These are phyloP conservation scores for Catharus ustulatus DNA, from an alignment of 2,797 vertebrate species.

Conservation along the genomic window DNA sequence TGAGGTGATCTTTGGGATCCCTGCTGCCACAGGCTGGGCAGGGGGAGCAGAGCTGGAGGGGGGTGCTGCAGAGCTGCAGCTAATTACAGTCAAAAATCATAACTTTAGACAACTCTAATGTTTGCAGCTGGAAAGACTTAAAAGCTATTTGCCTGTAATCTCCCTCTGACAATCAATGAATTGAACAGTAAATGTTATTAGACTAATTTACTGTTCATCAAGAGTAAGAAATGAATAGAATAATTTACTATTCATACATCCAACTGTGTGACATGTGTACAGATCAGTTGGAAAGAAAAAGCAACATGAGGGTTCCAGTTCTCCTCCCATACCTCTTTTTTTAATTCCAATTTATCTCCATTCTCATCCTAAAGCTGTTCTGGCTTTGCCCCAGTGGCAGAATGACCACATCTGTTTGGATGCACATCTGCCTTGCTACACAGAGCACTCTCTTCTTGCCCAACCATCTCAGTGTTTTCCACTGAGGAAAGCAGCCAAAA, in stretches of 20 bases:
- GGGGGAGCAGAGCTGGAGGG: not conserved
- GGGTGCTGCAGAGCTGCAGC: constrained; percentile 19
- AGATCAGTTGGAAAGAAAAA: constrained; percentile 47
- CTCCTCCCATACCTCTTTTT: not conserved
- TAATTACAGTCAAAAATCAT: constrained; percentile 62
- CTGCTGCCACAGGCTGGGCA: not conserved
- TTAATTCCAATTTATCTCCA: constrained; percentile 6
- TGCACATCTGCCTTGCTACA: not conserved
- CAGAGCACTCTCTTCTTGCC: not conserved
- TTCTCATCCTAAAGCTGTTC: not conserved
- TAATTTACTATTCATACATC: constrained; percentile 75
- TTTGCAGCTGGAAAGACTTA: constrained; percentile 71
- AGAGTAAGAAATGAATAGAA: constrained; percentile 77
- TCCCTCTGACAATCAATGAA: constrained; percentile 73
- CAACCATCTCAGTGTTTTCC: not conserved
- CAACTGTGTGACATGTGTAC: constrained; percentile 64
- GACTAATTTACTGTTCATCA: constrained; percentile 78
- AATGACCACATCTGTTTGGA: constrained; percentile 37
- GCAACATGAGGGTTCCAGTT: not conserved
- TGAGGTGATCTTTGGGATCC: not conserved
- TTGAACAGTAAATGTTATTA: constrained; percentile 78
- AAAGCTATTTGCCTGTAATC: constrained; percentile 74
- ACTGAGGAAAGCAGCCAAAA: not conserved
- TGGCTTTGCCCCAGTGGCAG: constrained; percentile 7
- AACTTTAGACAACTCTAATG: constrained; percentile 69